Percentiles rank a stretch among this genome's conserved stretches.
phyloP scores from a whole-genome alignment of 92 coral and sea anemone genomes.

The Muricea muricata region DNA sequence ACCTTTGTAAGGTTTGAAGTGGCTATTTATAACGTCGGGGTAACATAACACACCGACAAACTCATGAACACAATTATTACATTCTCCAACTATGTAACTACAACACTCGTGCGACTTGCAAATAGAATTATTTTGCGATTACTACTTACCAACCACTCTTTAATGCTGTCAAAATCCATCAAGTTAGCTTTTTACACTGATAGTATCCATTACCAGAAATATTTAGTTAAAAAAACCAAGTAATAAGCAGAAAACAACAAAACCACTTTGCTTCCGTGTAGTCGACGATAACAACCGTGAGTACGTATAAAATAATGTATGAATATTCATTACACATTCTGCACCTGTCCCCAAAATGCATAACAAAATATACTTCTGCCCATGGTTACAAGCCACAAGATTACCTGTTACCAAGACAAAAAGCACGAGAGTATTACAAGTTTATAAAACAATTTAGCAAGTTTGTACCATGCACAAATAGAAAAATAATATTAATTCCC shows the following conservation, averaged over 20 bases:
- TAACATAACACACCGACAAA: neutral
- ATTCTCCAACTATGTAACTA: neutral
- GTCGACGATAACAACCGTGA: neutral
- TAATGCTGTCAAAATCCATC: slow-evolving; percentile 38
- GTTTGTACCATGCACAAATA: too few species aligned
- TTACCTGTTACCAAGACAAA: slow-evolving; percentile 8
- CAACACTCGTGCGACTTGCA: neutral
- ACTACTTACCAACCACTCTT: slow-evolving; percentile 51
- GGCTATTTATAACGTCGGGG: neutral
- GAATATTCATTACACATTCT: slow-evolving; percentile 30
- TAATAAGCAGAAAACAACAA: neutral
- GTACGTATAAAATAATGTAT: slow-evolving; percentile 14
- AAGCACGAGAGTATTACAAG: neutral
- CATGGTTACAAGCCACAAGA: slow-evolving; percentile 38
- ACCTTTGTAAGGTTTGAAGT: neutral
- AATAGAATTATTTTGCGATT: neutral
- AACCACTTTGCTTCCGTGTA: slow-evolving; percentile 23
- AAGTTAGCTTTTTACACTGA: neutral
- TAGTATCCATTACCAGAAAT: neutral
- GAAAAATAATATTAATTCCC: too few species aligned
- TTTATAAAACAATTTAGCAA: neutral
- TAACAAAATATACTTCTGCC: neutral
- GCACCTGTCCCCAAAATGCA: slow-evolving; percentile 25
- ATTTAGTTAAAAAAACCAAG: neutral
- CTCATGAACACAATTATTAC: neutral